Evolutionary conservation across 2,113 vertebrate species (phyloP), one percentile per base, ranked within the genome.

Genomic region (Chroicocephalus ridibundus): DNA sequence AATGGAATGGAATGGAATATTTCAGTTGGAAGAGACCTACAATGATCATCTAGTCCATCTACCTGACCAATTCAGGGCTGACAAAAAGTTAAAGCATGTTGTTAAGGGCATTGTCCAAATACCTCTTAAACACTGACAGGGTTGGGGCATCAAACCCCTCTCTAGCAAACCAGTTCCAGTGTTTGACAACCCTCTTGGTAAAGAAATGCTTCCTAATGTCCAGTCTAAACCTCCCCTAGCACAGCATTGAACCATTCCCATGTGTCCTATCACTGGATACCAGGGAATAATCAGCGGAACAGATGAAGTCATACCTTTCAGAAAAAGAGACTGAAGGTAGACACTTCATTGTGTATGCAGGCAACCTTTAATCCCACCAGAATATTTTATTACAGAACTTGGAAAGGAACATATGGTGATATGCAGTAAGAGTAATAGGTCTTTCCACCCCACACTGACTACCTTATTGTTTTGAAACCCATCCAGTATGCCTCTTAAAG

Each of bases 251-350:
- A 51, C 13, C 7, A 22, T 79, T 64, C 15, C 27, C 14, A 27
- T 0, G 8, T 2, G 2, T 61, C 18, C 15, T 69, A 4, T 69
- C 20, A 49, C 7, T 36, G 11, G 27, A 64, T 49, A 60, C 6
- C 6, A 69, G 31, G 36, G n/a, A 89, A 60, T 36, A 62, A 71
- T 47, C 57, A 77, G 46, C 38, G 76, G 31, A 68, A 77, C 5
- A 47, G 19, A 11, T 32, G 0, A 61, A 52, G 18, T 58, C 4
- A 19, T 49, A n/a, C 7, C 22, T 54, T 92, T 58, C 47, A 49
- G 52, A 58, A 76, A 60, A 80, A 76, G 12, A 47, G 3, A 27
- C 14, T 42, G 40, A n/a, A 52, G 57, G 34, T 68, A 66, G 46
- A 38, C 4, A 31, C 6, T 13, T n/a, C 16, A 42, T 16, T 80